Conservation (phyloP, 92 coral and sea anemone species). For the Parazoanthus darwini region DNA sequence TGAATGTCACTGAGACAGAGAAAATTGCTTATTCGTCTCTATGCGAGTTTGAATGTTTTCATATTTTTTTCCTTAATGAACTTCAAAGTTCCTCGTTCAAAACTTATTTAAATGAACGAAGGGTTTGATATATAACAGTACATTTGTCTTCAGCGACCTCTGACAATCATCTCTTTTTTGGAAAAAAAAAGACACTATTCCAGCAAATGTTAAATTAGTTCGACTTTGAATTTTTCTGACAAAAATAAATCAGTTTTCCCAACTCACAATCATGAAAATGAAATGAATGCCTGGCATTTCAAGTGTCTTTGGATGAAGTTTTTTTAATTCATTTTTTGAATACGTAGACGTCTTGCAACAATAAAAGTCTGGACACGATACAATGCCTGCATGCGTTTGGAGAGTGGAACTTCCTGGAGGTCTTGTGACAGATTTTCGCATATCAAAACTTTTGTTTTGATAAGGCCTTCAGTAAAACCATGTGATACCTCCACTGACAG, state of each 20-base stretch:
- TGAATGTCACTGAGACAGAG: background rate
- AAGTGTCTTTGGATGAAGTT: background rate
- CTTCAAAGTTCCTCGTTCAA: background rate
- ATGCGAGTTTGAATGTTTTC: slow-evolving; percentile 10
- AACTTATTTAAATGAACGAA: background rate
- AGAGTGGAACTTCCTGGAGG: background rate
- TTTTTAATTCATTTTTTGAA: no score
- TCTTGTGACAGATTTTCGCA: background rate
- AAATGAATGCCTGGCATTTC: background rate
- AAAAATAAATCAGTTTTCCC: background rate
- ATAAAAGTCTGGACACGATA: background rate
- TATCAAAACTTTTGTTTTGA: slow-evolving; percentile 30
- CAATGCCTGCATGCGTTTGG: background rate
- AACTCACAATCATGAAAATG: background rate
- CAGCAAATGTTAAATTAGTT: no score
- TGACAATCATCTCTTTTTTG: background rate
- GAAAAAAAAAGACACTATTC: background rate
- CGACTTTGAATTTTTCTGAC: background rate
- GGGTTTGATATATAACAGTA: background rate
- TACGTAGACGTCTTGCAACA: background rate
- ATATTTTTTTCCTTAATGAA: background rate
- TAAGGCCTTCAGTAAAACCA: background rate
- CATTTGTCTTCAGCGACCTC: background rate
- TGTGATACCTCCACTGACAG: slow-evolving; percentile 32
- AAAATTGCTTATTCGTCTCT: background rate